Conservation (phyloP, 2,888 invertebrate species). For the Diarsia brunnea region DNA sequence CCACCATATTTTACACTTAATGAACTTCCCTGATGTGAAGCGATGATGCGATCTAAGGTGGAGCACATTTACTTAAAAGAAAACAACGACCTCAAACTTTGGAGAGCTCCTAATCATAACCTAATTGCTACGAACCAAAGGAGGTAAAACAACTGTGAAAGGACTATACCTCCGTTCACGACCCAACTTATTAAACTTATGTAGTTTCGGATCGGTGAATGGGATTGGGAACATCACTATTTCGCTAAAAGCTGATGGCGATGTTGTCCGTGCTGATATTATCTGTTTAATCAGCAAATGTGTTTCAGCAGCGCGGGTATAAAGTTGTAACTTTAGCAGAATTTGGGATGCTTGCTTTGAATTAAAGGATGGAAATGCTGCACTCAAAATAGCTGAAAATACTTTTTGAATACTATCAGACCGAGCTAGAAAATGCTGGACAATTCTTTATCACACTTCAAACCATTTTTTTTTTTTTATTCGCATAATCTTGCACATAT, state of each 20-base stretch:
- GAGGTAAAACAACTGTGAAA: not conserved
- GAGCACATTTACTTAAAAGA: not conserved
- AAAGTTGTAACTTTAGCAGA: conserved; percentile 14
- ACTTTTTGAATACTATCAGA: not conserved
- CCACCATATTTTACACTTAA: not conserved
- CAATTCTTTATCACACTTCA: not conserved
- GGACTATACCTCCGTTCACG: conserved; percentile 44
- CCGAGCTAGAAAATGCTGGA: not conserved
- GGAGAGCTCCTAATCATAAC: not conserved
- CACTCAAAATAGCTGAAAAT: not conserved
- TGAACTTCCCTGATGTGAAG: not conserved
- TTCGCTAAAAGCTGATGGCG: conserved; percentile 47
- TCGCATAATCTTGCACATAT: too few species aligned
- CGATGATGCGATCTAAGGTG: not conserved
- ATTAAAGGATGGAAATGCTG: not conserved
- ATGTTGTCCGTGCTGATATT: conserved; percentile 43
- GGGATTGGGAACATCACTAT: conserved; percentile 53
- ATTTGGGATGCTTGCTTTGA: not conserved
- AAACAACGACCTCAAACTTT: not conserved
- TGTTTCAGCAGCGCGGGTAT: conserved; percentile 31
- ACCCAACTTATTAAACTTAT: conserved; percentile 64
- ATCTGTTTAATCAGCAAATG: conserved; percentile 61
- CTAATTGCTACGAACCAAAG: not conserved
- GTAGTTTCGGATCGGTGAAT: conserved; percentile 55
- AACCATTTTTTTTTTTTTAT: too few species aligned